Conservation (phyloP, 2,113 vertebrate genomes). For the Merops nubicus region DNA sequence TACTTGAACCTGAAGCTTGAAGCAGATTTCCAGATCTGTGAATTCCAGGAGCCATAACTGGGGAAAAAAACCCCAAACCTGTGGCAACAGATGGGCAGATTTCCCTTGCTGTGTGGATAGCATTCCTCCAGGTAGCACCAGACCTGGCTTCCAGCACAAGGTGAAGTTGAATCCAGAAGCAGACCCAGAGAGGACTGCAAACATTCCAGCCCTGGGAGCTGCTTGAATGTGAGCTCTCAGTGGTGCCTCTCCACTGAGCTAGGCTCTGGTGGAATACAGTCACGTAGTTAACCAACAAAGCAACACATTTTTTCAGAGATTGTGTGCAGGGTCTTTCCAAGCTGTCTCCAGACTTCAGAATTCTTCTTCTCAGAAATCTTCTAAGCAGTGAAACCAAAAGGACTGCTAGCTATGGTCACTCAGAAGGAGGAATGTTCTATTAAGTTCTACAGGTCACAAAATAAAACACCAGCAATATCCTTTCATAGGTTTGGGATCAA, state of each 20-base stretch:
- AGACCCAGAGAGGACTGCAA: background rate
- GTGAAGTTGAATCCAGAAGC: background rate
- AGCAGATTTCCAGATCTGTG: background rate
- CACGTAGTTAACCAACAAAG: background rate
- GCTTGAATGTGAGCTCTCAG: background rate
- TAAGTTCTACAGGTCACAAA: background rate
- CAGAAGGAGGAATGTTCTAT: background rate
- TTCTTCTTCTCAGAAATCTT: background rate
- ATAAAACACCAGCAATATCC: background rate
- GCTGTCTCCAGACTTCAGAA: background rate
- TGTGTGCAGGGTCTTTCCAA: background rate
- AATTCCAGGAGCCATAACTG: background rate
- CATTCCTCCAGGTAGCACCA: background rate
- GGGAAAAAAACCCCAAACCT: rapidly evolving
- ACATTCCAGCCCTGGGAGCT: background rate
- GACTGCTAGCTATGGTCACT: background rate
- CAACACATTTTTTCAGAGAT: background rate
- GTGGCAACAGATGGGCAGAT: background rate
- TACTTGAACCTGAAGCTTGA: background rate
- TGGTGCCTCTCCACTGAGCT: background rate
- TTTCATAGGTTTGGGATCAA: background rate
- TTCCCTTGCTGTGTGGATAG: background rate
- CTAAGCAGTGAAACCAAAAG: background rate
- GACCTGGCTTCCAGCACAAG: background rate
- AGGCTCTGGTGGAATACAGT: background rate